Base-by-base conservation (phyloP, 2,888 invertebrate genomes). In the Pristionchus fissidentatus region DNA sequence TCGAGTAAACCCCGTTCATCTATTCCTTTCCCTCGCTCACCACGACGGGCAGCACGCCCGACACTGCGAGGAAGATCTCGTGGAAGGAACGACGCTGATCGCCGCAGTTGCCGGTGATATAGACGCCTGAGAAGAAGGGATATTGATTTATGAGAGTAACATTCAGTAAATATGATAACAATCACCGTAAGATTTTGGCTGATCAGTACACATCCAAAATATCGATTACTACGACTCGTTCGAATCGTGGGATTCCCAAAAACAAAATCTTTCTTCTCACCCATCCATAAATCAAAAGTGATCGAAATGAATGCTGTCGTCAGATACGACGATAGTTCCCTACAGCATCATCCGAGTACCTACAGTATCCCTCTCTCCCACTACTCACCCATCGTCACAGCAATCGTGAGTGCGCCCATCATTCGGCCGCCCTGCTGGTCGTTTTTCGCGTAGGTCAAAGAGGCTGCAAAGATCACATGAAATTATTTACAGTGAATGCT, bases 51-150 rank as follows among this genome's bases (percentile, higher is more conserved):
- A 85, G 62, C 4, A 86, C 57, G 0, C 86, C 83, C 32, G 87
- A 87, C 2, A 87, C 81, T 0, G 86, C 66, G 22, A 88, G 77
- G 87, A 88, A 89, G 13, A 87, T 87, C 41, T 86, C 87, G 73
- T 85, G 83, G 26, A 87, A 79, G n/a, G 87, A 85, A 0, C 88
- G 84, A 19, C 84, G 75, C 78, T 88, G 84, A 15, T 75, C 85
- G 3, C 87, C 88, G 79, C 85, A 81, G 80, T 89, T 87, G 26
- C 88, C 88, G 7, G 87, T 84, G 29, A 89, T 81, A 82, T 86
- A 89, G 4, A 89, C 81, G 5, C 87, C 88, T 88, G 84, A 73
- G 85, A 80, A 43, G 66, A 41, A 3, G 29, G 35, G 15, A n/a
- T 15, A 55, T 55, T n/a, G 55, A 22, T 3, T 52, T n/a, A 52